Base-by-base conservation (phyloP, 2,113 vertebrate genomes). In the Pseudorectes ferrugineus region DNA sequence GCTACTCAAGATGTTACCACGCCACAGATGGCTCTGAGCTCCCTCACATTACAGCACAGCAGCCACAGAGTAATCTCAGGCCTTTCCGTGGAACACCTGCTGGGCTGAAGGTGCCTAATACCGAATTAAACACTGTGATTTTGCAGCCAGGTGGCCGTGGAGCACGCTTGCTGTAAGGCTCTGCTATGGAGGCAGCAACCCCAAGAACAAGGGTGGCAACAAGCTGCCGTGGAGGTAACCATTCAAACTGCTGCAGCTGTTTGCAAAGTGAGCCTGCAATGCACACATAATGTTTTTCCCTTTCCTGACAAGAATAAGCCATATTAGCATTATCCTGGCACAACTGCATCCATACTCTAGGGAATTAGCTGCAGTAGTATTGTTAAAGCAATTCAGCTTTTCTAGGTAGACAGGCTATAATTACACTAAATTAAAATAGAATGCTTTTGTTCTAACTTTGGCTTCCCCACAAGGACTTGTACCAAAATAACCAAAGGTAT, bases 401-500 rank as follows among this genome's bases (percentile, higher is more conserved):
- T 81, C 43, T 40, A 78, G 61, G 70, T 40, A 94, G 89, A 58
- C 51, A 85, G 36, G 61, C 81, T 96, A 88, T 89, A 94, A 96
- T 94, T 95, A 93, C 31, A 65, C 36, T 52, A 55, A 78, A 95
- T 87, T 85, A 94, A 89, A 96, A 91, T 36, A 95, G 87, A 93
- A 93, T 36, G 45, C 77, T 93, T 96, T 93, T 94, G 85, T 94
- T 91, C 87, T 89, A 82, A 91, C 66, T 68, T 54, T 4, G 11
- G 67, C 73, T 89, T 66, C 55, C 43, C 62, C 78, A 76, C 0
- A 0, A 93, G 75, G 66, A 48, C 66, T 89, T 72, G 74, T 42
- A 88, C 65, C 77, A 65, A 87, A 81, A 93, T 85, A 94, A 85
- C 63, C 19, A 65, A 73, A 79, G 26, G 82, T 36, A 92, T 1